These are phyloP conservation scores for honey bee (Apis mellifera) DNA, from an alignment of 1,140 invertebrate genomes.

Conservation along the genomic window DNA sequence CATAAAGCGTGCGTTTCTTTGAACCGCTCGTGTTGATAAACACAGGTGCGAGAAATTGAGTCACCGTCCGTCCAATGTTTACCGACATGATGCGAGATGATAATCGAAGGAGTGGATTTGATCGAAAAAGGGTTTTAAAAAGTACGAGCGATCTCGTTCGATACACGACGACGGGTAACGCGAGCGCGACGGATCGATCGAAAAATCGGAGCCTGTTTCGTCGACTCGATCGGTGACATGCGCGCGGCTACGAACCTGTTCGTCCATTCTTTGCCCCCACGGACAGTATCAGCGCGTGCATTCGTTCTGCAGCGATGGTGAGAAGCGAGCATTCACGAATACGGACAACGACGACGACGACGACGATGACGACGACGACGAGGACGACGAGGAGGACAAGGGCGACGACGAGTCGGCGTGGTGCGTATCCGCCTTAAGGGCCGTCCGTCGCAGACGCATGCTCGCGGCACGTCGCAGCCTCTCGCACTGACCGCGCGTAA, in stretches of 20 bases:
- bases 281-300: conserved; percentile 18
- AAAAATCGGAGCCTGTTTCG: conserved; percentile 20
- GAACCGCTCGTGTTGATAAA: neutral
- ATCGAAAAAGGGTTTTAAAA: neutral
- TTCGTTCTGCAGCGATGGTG: neutral
- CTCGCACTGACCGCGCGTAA: conserved; percentile 70
- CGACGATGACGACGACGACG: conserved; percentile 1
- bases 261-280: conserved; percentile 37
- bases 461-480: conserved; percentile 67
- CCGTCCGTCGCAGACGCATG: conserved; percentile 65
- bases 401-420: conserved; percentile 59
- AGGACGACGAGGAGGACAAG: conserved; percentile 18
- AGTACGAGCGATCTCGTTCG: neutral
- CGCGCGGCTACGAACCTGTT: conserved; percentile 51
- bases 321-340: conserved; percentile 30
- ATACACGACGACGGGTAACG: neutral
- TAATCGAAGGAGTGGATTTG: neutral
- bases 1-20: too few relatives aligned
- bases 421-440: conserved; percentile 64
- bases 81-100: conserved; percentile 10
- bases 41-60: neutral
- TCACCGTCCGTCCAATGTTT: neutral
- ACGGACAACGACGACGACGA: neutral
- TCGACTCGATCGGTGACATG: conserved; percentile 36
- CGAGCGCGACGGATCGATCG: neutral